Evolutionary conservation across 2,113 vertebrate genomes (phyloP).

Genomic region (Hassar affinis): DNA sequence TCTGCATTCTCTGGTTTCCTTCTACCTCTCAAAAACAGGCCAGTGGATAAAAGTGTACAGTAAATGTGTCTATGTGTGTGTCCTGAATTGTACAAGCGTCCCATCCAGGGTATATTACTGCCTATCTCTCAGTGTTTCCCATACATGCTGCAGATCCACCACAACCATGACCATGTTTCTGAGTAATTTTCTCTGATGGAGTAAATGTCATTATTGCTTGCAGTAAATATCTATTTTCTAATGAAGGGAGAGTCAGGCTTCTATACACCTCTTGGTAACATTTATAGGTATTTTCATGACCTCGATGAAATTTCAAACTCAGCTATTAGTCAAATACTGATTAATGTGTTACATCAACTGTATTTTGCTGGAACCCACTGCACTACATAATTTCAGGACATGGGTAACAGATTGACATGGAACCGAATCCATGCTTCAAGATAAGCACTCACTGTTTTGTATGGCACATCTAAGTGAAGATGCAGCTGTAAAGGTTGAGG

Average conservation of each 20-base stretch:
- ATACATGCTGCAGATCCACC: not conserved
- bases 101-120: not conserved
- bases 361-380: not conserved
- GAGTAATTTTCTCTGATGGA: not conserved
- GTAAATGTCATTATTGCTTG: no score
- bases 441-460: not conserved
- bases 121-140: not conserved
- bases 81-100: not conserved
- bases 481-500: not conserved
- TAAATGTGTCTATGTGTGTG: no score
- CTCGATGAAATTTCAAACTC: not conserved
- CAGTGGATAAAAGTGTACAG: not conserved
- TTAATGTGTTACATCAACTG: not conserved
- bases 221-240: not conserved
- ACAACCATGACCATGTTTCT: not conserved
- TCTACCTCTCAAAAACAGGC: not conserved
- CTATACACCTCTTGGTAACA: not conserved
- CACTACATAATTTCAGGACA: not conserved
- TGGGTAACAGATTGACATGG: slow-evolving; percentile 1
- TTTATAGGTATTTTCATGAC: not conserved
- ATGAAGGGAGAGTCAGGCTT: not conserved
- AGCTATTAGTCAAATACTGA: not conserved
- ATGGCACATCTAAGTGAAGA: not conserved
- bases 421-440: not conserved
- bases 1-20: not conserved